Evolutionary conservation across 2,888 invertebrate species (phyloP), one percentile per base, ranked within the genome.

Genomic region (Rotaria magnacalcarata): DNA sequence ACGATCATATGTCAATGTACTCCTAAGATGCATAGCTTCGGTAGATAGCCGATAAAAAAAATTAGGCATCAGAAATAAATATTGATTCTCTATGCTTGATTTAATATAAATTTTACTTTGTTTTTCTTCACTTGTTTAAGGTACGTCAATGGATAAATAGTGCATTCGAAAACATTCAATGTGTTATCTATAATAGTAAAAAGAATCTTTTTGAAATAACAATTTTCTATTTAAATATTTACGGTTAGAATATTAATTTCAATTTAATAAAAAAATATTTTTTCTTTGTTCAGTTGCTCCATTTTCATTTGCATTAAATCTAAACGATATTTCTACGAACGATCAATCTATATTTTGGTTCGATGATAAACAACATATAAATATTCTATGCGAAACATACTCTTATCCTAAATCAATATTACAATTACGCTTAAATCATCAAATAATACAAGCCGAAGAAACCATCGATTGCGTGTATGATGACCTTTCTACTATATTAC

Each of bases 371-470:
- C 80, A 80, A 47, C 7, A 1, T n/a, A n/a, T 80, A 8, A 80
- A 80, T 47, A 24, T 80, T n/a, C 4, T n/a, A 14, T 80, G 80
- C 47, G 43, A 43, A 47, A n/a, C 47, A 24, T 80, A 80, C 47
- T 80, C 80, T 10, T 80, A 80, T 80, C 80, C 80, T 10, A 80
- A 80, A 80, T 80, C 80, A 10, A 43, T 14, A 80, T n/a, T 80
- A 43, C 24, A 47, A 47, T 24, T 80, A 4, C 6, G 0, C 24
- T n/a, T 80, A 10, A 47, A 80, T 47, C 21, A 80, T 80, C 43
- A 80, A 80, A 21, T 47, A 47, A n/a, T 80, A 3, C 47, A 43
- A 4, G 2, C 2, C 0, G 14, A 80, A 0, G 47, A 47, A 47
- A 80, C 21, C 5, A 47, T 80, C n/a, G 80, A 80, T 43, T 80